phyloP scores from a whole-genome alignment of 2,113 vertebrate genomes.

The Serilophus lunatus region DNA sequence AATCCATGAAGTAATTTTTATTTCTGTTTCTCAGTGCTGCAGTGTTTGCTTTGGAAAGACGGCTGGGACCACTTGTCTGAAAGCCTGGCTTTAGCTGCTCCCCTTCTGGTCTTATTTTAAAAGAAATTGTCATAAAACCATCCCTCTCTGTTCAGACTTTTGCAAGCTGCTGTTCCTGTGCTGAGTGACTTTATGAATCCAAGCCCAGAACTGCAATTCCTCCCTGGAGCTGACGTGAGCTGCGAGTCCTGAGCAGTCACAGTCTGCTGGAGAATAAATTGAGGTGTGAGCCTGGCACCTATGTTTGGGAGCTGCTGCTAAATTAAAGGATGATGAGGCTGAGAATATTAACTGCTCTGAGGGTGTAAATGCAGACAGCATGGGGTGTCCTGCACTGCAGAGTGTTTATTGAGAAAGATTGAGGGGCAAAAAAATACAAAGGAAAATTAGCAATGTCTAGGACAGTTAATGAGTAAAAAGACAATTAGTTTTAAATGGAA shows the following conservation, averaged over 20 bases:
- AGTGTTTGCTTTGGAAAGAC: neutral
- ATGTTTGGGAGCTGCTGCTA: neutral
- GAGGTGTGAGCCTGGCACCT: neutral
- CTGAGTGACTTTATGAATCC: neutral
- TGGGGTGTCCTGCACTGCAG: neutral
- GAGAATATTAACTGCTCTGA: neutral
- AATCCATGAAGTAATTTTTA: constrained; percentile 34
- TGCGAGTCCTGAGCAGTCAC: neutral
- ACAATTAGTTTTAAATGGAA: constrained; percentile 29
- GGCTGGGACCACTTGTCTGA: neutral
- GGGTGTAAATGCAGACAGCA: neutral
- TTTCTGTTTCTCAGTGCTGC: neutral
- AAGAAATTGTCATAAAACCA: neutral
- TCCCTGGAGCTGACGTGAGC: accelerated
- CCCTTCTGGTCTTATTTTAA: neutral
- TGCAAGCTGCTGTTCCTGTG: accelerated
- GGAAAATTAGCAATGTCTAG: neutral
- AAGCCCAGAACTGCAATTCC: neutral
- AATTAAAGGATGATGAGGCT: neutral
- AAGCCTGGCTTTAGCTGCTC: neutral
- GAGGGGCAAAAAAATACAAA: neutral
- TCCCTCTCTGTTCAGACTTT: neutral
- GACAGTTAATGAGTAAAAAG: neutral
- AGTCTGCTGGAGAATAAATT: neutral
- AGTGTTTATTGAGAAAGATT: neutral